Evolutionary conservation across 2,797 vertebrate species (phyloP).

Genomic region (Pterois miles): DNA sequence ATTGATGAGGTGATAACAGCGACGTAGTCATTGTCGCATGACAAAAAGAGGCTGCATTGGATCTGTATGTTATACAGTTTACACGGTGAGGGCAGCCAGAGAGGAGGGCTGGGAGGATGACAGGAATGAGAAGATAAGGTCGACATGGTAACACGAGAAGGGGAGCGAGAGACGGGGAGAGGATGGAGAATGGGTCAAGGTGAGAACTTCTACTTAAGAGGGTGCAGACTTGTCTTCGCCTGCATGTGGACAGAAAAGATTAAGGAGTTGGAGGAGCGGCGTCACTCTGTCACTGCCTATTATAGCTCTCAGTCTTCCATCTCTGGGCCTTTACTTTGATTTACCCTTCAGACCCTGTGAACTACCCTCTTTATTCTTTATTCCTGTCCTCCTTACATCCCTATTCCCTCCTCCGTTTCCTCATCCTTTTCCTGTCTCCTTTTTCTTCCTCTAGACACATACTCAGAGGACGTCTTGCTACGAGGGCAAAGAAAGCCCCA

Average conservation of each 20-base stretch:
- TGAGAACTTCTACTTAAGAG: constrained; percentile 53
- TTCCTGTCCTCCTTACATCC: constrained; percentile 49
- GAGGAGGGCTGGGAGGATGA: not conserved
- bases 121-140: constrained; percentile 39
- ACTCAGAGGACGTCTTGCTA: not conserved
- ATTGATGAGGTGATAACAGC: constrained; percentile 74
- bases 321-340: constrained; percentile 27
- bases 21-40: constrained; percentile 52
- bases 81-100: constrained; percentile 41
- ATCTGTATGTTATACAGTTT: constrained; percentile 44
- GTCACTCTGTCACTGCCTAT: constrained; percentile 28
- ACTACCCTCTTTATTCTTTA: constrained; percentile 37
- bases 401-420: constrained; percentile 58
- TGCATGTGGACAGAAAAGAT: constrained; percentile 53
- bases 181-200: constrained; percentile 59
- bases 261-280: constrained; percentile 24
- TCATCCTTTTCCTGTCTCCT: constrained; percentile 63
- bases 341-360: constrained; percentile 45
- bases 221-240: constrained; percentile 63
- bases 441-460: constrained; percentile 32
- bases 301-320: constrained; percentile 21
- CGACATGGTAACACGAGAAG: constrained; percentile 51
- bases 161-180: not conserved
- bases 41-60: constrained; percentile 46
- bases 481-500: not conserved